Percentiles rank a stretch among this genome's conserved stretches.
These are phyloP conservation scores for Ischnura elegans DNA, from an alignment of 2,888 invertebrate species.

Conservation along the genomic window DNA sequence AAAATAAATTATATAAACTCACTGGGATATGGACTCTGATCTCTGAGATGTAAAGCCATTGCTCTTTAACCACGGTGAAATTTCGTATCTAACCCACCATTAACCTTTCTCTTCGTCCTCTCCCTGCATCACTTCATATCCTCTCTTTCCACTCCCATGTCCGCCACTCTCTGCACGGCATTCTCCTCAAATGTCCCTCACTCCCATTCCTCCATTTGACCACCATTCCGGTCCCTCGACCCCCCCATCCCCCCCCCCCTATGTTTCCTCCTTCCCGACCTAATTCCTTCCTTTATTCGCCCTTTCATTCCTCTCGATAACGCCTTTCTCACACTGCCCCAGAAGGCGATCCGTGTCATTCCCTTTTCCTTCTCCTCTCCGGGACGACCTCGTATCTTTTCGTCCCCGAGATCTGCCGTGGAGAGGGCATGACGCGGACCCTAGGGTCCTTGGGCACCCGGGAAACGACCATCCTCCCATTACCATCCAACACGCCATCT, in stretches of 20 bases:
- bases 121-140: not conserved
- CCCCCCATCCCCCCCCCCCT: too few species aligned
- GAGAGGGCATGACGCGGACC: not conserved
- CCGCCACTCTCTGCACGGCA: not conserved
- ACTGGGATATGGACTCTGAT: too few species aligned
- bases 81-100: not conserved
- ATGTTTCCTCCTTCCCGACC: not conserved
- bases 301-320: slow-evolving; percentile 25
- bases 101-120: not conserved
- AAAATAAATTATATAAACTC: too few species aligned
- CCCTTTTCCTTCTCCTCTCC: not conserved
- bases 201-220: not conserved
- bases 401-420: not conserved
- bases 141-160: not conserved
- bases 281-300: slow-evolving; percentile 30
- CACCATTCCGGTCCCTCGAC: slow-evolving; percentile 28
- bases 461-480: not conserved
- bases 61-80: too few species aligned
- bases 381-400: not conserved
- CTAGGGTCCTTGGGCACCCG: not conserved
- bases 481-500: slow-evolving; percentile 1
- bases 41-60: too few species aligned
- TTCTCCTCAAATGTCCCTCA: not conserved
- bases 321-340: not conserved
- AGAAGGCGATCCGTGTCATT: not conserved